Evolutionary conservation across 2,113 vertebrate genomes (phyloP).

Genomic region (Ammodytes marinus): DNA sequence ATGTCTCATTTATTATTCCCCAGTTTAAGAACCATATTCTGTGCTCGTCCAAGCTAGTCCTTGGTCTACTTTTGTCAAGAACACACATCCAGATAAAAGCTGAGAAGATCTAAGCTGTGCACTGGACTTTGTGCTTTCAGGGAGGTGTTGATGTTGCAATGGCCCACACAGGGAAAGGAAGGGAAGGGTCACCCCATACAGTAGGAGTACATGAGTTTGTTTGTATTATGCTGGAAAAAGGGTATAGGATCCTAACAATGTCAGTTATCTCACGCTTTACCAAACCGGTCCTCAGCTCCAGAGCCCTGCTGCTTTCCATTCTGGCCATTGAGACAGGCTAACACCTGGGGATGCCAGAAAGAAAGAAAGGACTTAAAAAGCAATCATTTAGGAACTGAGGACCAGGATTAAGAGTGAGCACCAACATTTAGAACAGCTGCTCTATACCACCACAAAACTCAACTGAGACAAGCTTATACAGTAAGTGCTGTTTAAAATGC

Average conservation of each 20-base stretch:
- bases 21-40: conserved; percentile 58
- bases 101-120: conserved; percentile 49
- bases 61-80: conserved; percentile 54
- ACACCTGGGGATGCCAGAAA: conserved; percentile 27
- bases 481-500: conserved; percentile 74
- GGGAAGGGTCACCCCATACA: conserved; percentile 45
- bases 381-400: conserved; percentile 29
- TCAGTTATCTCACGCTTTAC: conserved; percentile 11
- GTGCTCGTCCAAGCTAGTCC: conserved; percentile 59
- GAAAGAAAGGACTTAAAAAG: conserved; percentile 35
- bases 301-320: conserved; percentile 41
- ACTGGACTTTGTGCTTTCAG: conserved; percentile 76
- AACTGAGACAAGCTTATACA: conserved; percentile 66
- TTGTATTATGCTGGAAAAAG: conserved; percentile 50
- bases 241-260: conserved; percentile 33
- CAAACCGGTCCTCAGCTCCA: conserved; percentile 22
- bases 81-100: conserved; percentile 68
- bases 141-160: conserved; percentile 60
- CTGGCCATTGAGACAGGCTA: conserved; percentile 20
- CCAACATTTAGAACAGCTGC: conserved; percentile 46
- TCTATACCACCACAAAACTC: conserved; percentile 63
- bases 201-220: conserved; percentile 60
- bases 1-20: conserved; percentile 75
- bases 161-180: conserved; percentile 21
- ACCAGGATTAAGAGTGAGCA: conserved; percentile 48